Conservation (phyloP, 2,797 vertebrate genomes). For the Smutsia gigantea region DNA sequence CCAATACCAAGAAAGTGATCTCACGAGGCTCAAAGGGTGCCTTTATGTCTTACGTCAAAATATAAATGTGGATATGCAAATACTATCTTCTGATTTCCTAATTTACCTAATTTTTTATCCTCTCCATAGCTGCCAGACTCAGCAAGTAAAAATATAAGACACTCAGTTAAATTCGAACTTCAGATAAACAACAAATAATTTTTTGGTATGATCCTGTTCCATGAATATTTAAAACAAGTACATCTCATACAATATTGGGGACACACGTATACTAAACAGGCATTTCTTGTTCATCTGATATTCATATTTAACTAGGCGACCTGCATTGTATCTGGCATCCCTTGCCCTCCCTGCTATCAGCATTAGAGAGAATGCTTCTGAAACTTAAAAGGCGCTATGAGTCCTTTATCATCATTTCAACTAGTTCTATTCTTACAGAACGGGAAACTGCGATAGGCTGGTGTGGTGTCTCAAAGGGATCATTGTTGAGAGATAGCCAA, state of each 20-base stretch:
- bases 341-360: neutral
- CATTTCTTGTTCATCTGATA: neutral
- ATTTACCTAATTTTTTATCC: conserved; percentile 31
- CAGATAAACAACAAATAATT: neutral
- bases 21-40: neutral
- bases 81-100: conserved; percentile 25
- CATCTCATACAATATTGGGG: neutral
- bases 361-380: neutral
- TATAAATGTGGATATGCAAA: conserved; percentile 33
- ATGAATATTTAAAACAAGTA: neutral
- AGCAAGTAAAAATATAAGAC: conserved; percentile 17
- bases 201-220: neutral
- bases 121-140: neutral
- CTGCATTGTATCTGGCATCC: neutral
- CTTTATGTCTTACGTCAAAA: conserved; percentile 49
- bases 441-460: neutral
- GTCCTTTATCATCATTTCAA: neutral
- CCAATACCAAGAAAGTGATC: neutral
- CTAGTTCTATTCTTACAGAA: conserved; percentile 10
- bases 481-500: neutral
- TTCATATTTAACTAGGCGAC: neutral
- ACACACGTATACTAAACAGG: neutral
- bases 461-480: neutral
- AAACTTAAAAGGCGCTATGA: neutral
- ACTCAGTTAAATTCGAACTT: neutral